Conservation (phyloP, 2,113 vertebrate species). For the Microcebus lehilahytsara region DNA sequence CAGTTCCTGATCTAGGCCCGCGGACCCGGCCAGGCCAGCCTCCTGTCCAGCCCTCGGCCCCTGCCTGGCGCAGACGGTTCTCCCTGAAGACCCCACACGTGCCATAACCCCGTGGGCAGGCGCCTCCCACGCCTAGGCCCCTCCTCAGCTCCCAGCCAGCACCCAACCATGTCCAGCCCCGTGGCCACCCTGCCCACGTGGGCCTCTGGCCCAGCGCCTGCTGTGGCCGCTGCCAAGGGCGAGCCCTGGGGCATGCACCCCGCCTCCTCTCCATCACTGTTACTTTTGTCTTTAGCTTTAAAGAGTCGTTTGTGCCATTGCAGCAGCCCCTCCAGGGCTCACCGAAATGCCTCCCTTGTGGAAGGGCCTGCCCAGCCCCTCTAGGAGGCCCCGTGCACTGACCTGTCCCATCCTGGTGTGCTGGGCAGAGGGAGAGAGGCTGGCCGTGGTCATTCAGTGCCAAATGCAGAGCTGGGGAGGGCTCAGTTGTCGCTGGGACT, state of each 20-base stretch:
- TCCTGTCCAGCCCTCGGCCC: background rate
- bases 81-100: slow-evolving; percentile 5
- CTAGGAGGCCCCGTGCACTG: rapidly evolving
- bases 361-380: background rate
- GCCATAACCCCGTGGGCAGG: slow-evolving; percentile 7
- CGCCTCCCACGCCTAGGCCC: background rate
- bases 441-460: background rate
- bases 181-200: background rate
- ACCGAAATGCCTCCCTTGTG: background rate
- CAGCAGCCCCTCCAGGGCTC: background rate
- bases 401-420: rapidly evolving
- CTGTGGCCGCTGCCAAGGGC: background rate
- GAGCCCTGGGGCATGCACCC: background rate
- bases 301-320: background rate
- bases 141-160: background rate
- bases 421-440: background rate
- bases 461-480: background rate
- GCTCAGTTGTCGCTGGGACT: background rate
- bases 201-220: background rate
- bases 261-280: background rate
- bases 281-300: background rate
- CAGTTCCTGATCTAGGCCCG: slow-evolving; percentile 86
- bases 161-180: background rate
- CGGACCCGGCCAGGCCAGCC: background rate
- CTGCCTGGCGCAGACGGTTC: background rate